Percentiles rank a stretch among this genome's conserved stretches.
Conservation (phyloP, 2,113 vertebrate species). For the Phylloscopus trochiloides region DNA sequence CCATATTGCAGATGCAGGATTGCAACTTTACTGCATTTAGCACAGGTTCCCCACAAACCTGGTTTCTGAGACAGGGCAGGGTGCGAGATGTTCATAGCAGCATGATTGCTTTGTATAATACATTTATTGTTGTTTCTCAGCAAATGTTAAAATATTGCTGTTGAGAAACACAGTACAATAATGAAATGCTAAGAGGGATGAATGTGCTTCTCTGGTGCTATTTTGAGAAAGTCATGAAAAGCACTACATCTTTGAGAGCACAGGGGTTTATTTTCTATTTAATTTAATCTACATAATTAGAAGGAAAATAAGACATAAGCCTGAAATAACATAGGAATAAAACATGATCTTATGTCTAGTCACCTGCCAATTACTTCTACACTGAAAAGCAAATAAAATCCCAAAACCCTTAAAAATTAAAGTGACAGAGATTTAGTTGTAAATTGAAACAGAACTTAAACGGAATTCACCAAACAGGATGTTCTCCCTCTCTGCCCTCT, state of each 20-base stretch:
- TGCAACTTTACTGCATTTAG: neutral
- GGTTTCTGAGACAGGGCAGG: accelerated
- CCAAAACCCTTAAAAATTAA: conserved; percentile 1
- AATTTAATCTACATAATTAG: conserved; percentile 46
- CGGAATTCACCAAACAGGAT: neutral
- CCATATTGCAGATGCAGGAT: neutral
- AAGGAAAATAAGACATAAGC: conserved; percentile 44
- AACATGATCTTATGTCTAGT: conserved; percentile 32
- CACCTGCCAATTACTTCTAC: conserved; percentile 41
- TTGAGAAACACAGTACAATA: neutral
- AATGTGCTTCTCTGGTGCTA: neutral
- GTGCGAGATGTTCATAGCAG: neutral
- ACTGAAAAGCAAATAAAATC: conserved; percentile 20
- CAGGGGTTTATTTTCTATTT: neutral
- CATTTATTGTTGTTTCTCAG: neutral
- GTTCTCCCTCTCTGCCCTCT: neutral
- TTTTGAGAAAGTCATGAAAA: conserved; percentile 32
- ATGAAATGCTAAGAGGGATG: neutral
- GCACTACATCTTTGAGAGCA: neutral
- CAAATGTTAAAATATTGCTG: neutral
- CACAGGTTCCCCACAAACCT: neutral
- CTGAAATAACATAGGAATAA: conserved; percentile 34
- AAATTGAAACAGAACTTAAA: conserved; percentile 36
- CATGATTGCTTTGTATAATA: neutral
- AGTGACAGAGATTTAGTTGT: neutral